Percentiles rank a stretch among this genome's conserved stretches.
phyloP scores from a whole-genome alignment of 2,113 vertebrate species.

The Thalassarche chlororhynchos region DNA sequence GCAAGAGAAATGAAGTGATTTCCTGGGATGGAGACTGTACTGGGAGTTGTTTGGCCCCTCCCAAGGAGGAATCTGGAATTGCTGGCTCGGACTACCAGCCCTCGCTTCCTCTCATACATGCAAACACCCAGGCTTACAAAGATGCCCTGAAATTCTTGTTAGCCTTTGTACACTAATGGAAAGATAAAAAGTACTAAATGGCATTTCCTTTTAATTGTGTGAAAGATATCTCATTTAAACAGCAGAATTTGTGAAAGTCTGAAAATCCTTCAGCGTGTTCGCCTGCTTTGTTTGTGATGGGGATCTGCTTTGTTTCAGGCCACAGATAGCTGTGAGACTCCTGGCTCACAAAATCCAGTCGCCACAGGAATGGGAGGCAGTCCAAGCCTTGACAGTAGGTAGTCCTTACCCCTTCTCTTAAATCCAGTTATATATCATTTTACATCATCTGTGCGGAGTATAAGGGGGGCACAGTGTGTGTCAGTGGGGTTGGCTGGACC shows the following conservation, averaged over 20 bases:
- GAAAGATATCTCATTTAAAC: background rate
- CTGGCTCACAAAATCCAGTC: slow-evolving; percentile 96
- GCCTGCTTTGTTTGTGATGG: background rate
- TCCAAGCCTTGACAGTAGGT: slow-evolving; percentile 92
- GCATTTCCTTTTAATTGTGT: background rate
- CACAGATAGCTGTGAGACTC: slow-evolving; percentile 91
- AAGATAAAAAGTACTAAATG: background rate
- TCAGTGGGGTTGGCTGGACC: background rate
- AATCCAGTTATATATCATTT: background rate
- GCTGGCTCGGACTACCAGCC: background rate
- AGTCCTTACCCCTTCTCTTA: background rate
- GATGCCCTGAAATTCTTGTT: background rate
- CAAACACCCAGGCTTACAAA: background rate
- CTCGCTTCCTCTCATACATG: background rate
- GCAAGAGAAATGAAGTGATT: background rate
- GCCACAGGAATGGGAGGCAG: slow-evolving; percentile 94
- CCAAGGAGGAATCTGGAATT: background rate
- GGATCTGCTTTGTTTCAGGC: slow-evolving; percentile 74
- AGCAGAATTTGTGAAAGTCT: background rate
- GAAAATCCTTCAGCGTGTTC: background rate
- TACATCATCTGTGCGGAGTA: background rate
- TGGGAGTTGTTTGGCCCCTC: background rate
- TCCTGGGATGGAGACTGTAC: background rate
- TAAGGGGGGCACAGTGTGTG: background rate
- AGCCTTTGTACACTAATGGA: background rate